These are phyloP conservation scores for Stigmatopora nigra DNA, from an alignment of 2,113 vertebrate species.

Conservation along the genomic window DNA sequence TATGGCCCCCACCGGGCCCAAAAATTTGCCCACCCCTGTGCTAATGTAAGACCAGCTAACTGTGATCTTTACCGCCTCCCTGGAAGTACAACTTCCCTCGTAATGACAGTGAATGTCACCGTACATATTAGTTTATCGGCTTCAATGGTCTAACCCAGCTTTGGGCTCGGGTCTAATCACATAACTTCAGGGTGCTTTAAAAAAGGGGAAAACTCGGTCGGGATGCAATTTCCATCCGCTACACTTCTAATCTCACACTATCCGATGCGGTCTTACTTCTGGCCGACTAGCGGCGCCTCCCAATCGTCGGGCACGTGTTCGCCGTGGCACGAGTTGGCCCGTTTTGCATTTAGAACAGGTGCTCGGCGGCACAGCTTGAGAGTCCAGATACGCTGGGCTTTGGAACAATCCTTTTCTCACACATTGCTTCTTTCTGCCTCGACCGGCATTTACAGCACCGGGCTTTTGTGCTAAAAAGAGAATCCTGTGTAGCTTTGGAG, in stretches of 20 bases:
- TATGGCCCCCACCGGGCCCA: too few relatives aligned
- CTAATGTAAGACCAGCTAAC: too few relatives aligned
- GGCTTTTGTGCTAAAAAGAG: constrained; percentile 10
- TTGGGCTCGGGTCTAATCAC: constrained; percentile 47
- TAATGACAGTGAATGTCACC: constrained; percentile 11
- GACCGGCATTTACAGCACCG: constrained; percentile 22
- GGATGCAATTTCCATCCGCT: constrained; percentile 34
- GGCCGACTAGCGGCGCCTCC: constrained; percentile 13
- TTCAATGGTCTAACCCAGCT: constrained; percentile 24
- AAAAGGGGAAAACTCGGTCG: constrained; percentile 43
- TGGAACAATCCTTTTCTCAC: constrained; percentile 42
- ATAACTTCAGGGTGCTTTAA: constrained; percentile 46
- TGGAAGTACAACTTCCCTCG: constrained; percentile 39
- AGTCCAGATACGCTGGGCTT: constrained; percentile 34
- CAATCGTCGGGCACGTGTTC: constrained; percentile 6
- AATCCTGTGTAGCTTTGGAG: neutral
- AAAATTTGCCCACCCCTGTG: too few relatives aligned
- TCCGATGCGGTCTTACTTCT: constrained; percentile 37
- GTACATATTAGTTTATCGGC: constrained; percentile 14
- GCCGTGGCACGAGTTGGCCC: constrained; percentile 24
- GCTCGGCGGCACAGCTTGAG: constrained; percentile 40
- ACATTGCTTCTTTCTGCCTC: constrained; percentile 20
- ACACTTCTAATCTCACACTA: constrained; percentile 37
- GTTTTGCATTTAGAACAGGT: constrained; percentile 53
- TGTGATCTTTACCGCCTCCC: constrained; percentile 23